phyloP scores from a whole-genome alignment of 1,140 invertebrate species.

The Lepidurus apus region DNA sequence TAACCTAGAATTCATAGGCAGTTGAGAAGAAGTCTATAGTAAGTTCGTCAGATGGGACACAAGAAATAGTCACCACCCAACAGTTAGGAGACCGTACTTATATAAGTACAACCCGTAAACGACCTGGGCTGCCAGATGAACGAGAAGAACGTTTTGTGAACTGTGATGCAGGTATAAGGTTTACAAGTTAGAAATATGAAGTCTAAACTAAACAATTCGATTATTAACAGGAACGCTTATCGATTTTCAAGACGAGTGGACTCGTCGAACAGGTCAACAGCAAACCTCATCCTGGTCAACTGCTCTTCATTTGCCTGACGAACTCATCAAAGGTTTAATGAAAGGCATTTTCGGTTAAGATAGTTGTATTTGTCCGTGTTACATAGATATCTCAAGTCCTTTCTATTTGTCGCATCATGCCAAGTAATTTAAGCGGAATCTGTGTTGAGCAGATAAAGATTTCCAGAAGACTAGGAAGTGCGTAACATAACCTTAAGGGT shows the following conservation, averaged over 20 bases:
- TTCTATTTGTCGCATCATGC: not conserved
- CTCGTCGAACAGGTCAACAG: not conserved
- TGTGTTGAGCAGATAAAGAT: not conserved
- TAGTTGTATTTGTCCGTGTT: not conserved
- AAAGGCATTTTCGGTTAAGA: not conserved
- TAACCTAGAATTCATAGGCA: not conserved
- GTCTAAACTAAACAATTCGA: not conserved
- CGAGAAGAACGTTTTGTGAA: not conserved
- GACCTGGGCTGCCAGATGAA: not conserved
- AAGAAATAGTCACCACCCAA: not conserved
- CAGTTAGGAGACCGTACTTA: not conserved
- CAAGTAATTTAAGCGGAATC: not conserved
- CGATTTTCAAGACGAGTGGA: not conserved
- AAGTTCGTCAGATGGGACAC: not conserved
- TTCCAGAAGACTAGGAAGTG: constrained; percentile 11
- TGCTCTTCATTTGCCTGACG: not conserved
- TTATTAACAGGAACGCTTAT: not conserved
- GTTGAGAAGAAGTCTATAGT: not conserved
- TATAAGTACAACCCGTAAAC: not conserved
- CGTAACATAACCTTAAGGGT: not conserved
- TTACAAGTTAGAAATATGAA: not conserved
- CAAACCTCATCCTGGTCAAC: not conserved
- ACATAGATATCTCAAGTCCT: not conserved
- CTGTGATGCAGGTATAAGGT: not conserved
- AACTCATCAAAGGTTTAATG: not conserved